A percentile compares a stretch with the other conserved stretches of the same genome.
phyloP scores from a whole-genome alignment of 2,113 vertebrate genomes.

The Brevimyrus niger region DNA sequence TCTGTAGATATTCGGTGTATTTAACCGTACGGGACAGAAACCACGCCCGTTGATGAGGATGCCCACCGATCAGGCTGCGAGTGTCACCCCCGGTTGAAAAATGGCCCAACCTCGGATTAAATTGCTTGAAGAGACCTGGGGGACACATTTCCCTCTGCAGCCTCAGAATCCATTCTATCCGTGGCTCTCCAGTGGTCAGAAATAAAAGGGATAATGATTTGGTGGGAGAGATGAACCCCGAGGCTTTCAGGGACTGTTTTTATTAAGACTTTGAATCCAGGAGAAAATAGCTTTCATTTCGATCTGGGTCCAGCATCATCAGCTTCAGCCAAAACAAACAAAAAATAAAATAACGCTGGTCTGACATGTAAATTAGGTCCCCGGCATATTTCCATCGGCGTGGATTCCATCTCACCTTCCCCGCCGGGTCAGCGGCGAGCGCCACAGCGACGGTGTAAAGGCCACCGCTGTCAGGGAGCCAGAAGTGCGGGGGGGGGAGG shows the following conservation, averaged over 20 bases:
- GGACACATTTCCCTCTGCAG: not conserved
- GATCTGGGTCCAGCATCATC: not conserved
- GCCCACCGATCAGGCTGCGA: not conserved
- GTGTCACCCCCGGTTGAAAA: not conserved
- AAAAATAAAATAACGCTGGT: not conserved
- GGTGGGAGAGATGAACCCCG: not conserved
- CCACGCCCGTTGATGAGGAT: not conserved
- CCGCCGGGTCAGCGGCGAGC: not conserved
- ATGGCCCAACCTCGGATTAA: not conserved
- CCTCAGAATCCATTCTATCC: not conserved
- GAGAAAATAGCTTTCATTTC: slow-evolving; percentile 13
- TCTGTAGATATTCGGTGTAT: not conserved
- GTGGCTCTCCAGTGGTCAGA: slow-evolving; percentile 5
- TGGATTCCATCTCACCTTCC: not conserved
- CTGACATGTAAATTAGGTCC: not conserved
- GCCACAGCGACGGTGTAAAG: not conserved
- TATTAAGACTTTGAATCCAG: slow-evolving; percentile 10
- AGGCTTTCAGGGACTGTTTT: slow-evolving; percentile 5
- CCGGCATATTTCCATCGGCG: not conserved
- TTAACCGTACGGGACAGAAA: not conserved
- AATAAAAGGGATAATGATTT: slow-evolving; percentile 16
- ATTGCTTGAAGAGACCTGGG: not conserved
- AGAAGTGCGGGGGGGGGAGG: not conserved
- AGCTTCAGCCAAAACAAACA: not conserved
- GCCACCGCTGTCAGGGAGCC: not conserved